A percentile compares a stretch with the other conserved stretches of the same genome.
phyloP scores from a whole-genome alignment of 2,797 vertebrate species.

The Aphelocoma californica region DNA sequence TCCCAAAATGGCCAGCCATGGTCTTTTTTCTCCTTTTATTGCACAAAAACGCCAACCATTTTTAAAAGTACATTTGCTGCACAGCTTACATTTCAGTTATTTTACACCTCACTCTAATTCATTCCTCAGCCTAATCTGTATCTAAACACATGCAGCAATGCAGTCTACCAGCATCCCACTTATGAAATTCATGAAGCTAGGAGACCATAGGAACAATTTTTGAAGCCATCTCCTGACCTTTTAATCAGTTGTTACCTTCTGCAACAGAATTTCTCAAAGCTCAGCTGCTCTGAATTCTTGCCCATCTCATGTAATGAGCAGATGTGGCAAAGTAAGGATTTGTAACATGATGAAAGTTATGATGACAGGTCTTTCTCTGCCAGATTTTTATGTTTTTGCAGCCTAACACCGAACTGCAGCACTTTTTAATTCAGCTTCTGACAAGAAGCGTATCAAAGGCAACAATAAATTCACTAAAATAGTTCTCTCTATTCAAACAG shows the following conservation, averaged over 20 bases:
- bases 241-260: conserved; percentile 48
- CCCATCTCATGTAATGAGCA: conserved; percentile 55
- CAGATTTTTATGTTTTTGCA: conserved; percentile 64
- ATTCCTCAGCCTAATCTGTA: neutral
- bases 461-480: conserved; percentile 42
- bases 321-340: conserved; percentile 63
- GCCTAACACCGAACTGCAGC: conserved; percentile 39
- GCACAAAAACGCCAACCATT: neutral
- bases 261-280: conserved; percentile 37
- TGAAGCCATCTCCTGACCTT: conserved; percentile 20
- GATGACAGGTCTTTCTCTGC: conserved; percentile 58
- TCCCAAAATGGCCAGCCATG: neutral
- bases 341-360: conserved; percentile 65
- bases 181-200: neutral
- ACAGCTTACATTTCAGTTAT: conserved; percentile 51
- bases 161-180: neutral
- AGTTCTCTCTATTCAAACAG: neutral
- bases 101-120: conserved; percentile 46
- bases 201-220: neutral
- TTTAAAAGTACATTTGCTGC: neutral
- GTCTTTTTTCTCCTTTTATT: neutral
- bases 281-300: conserved; percentile 35
- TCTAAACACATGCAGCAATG: conserved; percentile 12
- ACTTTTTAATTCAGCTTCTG: conserved; percentile 30
- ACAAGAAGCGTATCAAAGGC: conserved; percentile 44